These are phyloP conservation scores for Periparus ater DNA, from an alignment of 2,797 vertebrate species.

Conservation along the genomic window DNA sequence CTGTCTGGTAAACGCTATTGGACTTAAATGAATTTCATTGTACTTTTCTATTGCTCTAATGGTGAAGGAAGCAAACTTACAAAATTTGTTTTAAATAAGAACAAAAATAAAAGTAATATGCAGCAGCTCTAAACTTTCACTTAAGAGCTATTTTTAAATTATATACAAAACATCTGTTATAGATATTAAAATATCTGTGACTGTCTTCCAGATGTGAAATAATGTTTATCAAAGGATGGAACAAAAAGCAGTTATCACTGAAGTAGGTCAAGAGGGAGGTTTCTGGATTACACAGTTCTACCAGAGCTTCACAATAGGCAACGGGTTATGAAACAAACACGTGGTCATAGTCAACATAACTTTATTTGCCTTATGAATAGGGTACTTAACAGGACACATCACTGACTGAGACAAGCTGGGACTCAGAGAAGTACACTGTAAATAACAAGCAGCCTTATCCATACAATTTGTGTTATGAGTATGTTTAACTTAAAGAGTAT, in stretches of 20 bases:
- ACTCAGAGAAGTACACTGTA: not conserved
- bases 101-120: constrained; percentile 10
- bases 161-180: constrained; percentile 51
- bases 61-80: not conserved
- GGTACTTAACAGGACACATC: not conserved
- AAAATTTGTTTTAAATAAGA: constrained; percentile 18
- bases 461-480: not conserved
- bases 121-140: constrained; percentile 45
- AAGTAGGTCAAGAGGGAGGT: constrained; percentile 47
- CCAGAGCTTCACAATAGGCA: not conserved
- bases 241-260: constrained; percentile 41
- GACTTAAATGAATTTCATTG: not conserved
- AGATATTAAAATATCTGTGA: constrained; percentile 28
- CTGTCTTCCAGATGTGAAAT: constrained; percentile 66
- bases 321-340: not conserved
- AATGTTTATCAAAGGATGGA: constrained; percentile 51
- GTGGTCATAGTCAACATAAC: not conserved
- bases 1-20: not conserved
- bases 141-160: constrained; percentile 48
- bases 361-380: constrained; percentile 6
- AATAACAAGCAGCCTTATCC: not conserved
- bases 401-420: not conserved
- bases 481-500: not conserved
- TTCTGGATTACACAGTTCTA: not conserved
- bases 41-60: not conserved